Evolutionary conservation across 2,888 invertebrate species (phyloP).

Genomic region (Amphipoea oculea): DNA sequence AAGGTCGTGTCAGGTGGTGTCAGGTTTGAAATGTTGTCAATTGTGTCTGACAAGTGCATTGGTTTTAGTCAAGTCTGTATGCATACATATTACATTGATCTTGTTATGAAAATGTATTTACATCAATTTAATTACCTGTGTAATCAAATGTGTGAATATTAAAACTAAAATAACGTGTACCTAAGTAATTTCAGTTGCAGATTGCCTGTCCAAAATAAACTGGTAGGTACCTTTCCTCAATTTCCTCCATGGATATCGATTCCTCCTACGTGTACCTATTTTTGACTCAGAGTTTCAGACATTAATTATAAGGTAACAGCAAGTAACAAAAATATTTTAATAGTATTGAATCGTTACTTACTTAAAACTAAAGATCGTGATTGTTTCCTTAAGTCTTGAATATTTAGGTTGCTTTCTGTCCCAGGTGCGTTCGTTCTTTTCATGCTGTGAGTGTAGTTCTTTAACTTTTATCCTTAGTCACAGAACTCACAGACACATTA

Average conservation of each 20-base stretch:
- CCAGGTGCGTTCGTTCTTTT: neutral
- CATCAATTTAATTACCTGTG: neutral
- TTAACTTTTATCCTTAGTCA: neutral
- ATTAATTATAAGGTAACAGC: neutral
- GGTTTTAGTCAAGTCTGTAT: too few species aligned
- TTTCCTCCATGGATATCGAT: too few species aligned
- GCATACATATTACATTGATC: too few species aligned
- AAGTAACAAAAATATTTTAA: neutral
- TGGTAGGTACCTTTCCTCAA: neutral
- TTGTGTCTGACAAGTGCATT: conserved; percentile 32
- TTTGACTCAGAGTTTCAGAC: neutral
- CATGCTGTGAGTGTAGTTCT: neutral
- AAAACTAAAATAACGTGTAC: conserved; percentile 14
- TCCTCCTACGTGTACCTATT: neutral
- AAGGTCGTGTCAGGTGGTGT: too few species aligned
- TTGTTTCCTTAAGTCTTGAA: neutral
- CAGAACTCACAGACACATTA: neutral
- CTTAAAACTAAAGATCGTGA: neutral
- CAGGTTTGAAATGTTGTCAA: too few species aligned
- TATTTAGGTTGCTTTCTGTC: neutral
- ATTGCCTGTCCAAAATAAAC: neutral
- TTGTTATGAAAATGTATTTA: conserved; percentile 38
- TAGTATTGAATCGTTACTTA: neutral
- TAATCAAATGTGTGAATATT: conserved; percentile 18
- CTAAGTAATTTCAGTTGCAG: conserved; percentile 13